Conservation (phyloP, 2,113 vertebrate genomes). For the Osmerus mordax region DNA sequence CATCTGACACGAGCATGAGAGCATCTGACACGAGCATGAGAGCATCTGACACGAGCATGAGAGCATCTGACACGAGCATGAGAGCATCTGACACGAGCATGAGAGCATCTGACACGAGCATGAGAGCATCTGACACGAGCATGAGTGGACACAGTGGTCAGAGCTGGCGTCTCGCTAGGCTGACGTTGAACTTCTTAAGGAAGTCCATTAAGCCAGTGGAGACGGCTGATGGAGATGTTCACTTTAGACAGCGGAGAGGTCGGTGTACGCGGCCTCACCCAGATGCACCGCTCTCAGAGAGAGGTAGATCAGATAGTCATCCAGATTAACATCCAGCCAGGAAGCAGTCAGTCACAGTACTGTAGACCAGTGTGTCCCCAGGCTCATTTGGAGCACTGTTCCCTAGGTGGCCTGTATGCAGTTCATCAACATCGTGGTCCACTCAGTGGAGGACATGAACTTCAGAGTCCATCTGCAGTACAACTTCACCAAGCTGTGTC, state of each 20-base stretch:
- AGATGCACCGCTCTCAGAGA: no score
- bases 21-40: constrained; percentile 27
- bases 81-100: constrained; percentile 30
- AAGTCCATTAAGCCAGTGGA: constrained; percentile 32
- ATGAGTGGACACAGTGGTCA: constrained; percentile 40
- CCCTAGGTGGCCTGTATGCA: constrained; percentile 97
- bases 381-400: background rate
- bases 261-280: no score
- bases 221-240: background rate
- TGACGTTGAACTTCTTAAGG: constrained; percentile 22
- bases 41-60: constrained; percentile 29
- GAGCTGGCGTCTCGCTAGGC: constrained; percentile 18
- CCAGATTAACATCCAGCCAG: no score
- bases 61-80: constrained; percentile 29
- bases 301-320: no score
- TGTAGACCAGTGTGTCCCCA: no score
- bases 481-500: constrained; percentile 92
- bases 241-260: no score
- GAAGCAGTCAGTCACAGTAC: no score
- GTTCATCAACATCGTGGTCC: constrained; percentile 98
- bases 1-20: constrained; percentile 29
- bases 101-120: constrained; percentile 31
- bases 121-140: constrained; percentile 31
- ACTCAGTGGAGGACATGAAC: constrained; percentile 98
- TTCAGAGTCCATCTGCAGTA: constrained; percentile 95